Evolutionary conservation across 2,797 vertebrate genomes (phyloP), one percentile per base, ranked within the genome.

Genomic region (Phyllotis vaccarum): DNA sequence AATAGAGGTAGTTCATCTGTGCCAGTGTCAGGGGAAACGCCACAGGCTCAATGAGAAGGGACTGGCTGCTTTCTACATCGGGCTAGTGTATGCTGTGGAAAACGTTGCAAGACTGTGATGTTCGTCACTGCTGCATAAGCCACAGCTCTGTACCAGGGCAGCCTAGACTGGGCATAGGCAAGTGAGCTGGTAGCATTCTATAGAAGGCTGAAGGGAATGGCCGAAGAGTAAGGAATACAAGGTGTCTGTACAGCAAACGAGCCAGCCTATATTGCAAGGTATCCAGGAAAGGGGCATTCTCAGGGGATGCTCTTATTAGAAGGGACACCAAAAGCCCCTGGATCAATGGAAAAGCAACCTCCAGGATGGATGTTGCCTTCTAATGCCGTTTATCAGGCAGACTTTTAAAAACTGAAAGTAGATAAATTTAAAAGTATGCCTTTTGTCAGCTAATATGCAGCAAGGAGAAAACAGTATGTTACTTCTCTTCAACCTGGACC

Each of bases 401-500:
- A 83, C 52, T 95, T 98, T 96, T 96, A 95, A 97, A 98, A 95
- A 86, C 21, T 24, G 64, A 22, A 22, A 40, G 40, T 24, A 17
- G 66, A 34, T 86, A 78, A 90, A 93, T 88, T 93, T 94, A 43
- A 83, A 91, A 56, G 40, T 94, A 40, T 80, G 87, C 19, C 92
- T 68, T 66, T 97, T 97, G 93, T 87, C 95, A 92, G 64, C 46
- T 90, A 76, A 22, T 31, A 40, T 13, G 54, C 19, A 80, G 31
- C 86, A 88, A 95, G 21, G n/a, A 74, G 37, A 96, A n/a, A 89
- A 29, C 31, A 74, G 95, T 97, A 95, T 56, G 58, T 40, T 95
- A 31, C 24, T 37, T 96, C 91, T 96, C 93, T 86, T 74, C 93
- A 68, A 40, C 68, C 80, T 82, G 49, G 24, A 87, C 89, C 56